Base-by-base conservation (phyloP, 2,113 vertebrate genomes). In the Hassar affinis region DNA sequence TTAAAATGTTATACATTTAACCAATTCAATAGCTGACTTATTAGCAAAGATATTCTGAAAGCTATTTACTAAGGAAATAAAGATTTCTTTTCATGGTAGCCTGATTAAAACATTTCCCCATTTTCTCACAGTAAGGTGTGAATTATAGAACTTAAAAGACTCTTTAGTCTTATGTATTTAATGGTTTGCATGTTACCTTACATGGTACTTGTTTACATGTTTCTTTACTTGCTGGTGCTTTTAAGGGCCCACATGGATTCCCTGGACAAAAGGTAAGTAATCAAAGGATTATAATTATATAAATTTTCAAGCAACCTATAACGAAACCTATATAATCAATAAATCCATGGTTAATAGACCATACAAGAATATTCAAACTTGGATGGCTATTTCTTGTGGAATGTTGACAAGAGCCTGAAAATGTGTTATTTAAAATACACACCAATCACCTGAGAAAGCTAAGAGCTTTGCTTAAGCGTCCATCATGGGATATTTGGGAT, bases 181-280 rank as follows among this genome's bases (percentile, higher is more conserved):
- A 27, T n/a, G 15, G 1, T 47, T 27, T 51, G 45, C 64, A n/a
- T 69, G n/a, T n/a, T n/a, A 45, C 20, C 51, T 33, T 30, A 33
- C 8, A 52, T 52, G n/a, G 27, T 75, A 52, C 52, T 71, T 45
- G 11, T 45, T 12, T 68, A 8, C 61, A 69, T 45, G 17, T 66
- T 18, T 12, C 35, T 20, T 64, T 17, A 17, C 8, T 61, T 81
- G 10, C 30, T 71, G 78, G 33, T 84, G 22, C 91, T 82, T 96
- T 95, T 86, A 89, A 99, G 98, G 98, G 98, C 88, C 98, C 98
- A 68, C 97, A 99, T 88, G 98, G 98, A 89, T 95, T 98, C 86
- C 94, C 97, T 88, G 98, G 98, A 89, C 94, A 96, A 87, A 99
- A 99, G 97, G 98, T 99, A 96, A 94, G 84, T 33, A 4, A 7